A percentile compares a stretch with the other conserved stretches of the same genome.
phyloP scores from a whole-genome alignment of 1,140 invertebrate genomes.

The Conus betulinus region DNA sequence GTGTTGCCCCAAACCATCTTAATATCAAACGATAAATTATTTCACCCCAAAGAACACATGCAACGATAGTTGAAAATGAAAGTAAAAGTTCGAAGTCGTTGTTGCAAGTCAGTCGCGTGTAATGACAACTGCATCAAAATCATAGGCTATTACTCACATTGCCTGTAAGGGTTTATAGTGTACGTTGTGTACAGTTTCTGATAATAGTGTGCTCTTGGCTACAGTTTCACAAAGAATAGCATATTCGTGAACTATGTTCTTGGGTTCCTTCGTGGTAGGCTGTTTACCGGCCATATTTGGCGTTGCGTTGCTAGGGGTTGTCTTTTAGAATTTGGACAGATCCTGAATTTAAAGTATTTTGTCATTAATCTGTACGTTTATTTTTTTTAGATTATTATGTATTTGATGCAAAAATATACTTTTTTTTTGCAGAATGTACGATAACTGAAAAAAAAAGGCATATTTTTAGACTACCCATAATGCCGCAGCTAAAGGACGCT shows the following conservation, averaged over 20 bases:
- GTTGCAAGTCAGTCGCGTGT: not conserved
- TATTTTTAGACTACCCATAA: not conserved
- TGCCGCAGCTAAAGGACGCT: not conserved
- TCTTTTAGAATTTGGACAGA: not conserved
- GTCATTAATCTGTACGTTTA: not conserved
- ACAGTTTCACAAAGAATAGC: conserved; percentile 74
- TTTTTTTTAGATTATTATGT: not conserved
- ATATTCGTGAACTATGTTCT: conserved; percentile 73
- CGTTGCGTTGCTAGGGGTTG: conserved; percentile 38
- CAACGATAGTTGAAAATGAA: not conserved
- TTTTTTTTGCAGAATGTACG: too few species aligned
- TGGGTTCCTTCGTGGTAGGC: conserved; percentile 60
- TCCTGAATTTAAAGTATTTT: not conserved
- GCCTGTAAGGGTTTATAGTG: conserved; percentile 72
- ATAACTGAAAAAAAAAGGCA: not conserved
- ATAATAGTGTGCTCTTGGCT: conserved; percentile 67
- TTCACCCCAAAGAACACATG: not conserved
- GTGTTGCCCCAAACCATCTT: too few species aligned
- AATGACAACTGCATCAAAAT: too few species aligned
- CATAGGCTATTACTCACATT: conserved; percentile 60
- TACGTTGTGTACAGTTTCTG: conserved; percentile 72
- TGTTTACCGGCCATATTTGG: conserved; percentile 38
- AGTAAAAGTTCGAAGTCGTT: not conserved
- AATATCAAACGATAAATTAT: too few species aligned
- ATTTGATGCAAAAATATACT: not conserved